phyloP scores from a whole-genome alignment of 2,113 vertebrate genomes.

The Cettia cetti region DNA sequence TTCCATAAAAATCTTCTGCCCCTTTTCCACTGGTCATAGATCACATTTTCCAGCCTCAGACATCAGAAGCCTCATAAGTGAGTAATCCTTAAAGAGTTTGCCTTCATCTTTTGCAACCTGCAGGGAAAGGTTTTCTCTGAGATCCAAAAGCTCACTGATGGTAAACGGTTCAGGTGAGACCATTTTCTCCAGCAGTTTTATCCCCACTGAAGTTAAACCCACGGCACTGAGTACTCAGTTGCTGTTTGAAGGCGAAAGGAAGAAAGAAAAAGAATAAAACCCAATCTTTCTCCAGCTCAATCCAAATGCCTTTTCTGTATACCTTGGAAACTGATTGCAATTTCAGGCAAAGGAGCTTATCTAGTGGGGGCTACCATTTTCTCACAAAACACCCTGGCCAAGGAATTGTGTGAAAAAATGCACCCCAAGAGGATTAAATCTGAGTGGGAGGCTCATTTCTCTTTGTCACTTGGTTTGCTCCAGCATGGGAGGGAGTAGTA shows the following conservation, averaged over 20 bases:
- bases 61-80: slow-evolving; percentile 46
- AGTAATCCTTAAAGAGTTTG: slow-evolving; percentile 51
- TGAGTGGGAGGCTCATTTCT: neutral
- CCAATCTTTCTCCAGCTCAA: slow-evolving; percentile 3
- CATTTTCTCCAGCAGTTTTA: slow-evolving; percentile 57
- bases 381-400: neutral
- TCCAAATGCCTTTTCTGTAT: neutral
- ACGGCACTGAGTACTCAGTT: slow-evolving; percentile 6
- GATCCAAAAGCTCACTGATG: slow-evolving; percentile 52
- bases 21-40: slow-evolving; percentile 43
- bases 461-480: neutral
- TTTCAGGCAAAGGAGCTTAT: slow-evolving; percentile 18
- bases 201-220: slow-evolving; percentile 44
- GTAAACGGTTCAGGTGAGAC: slow-evolving; percentile 44
- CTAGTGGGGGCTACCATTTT: neutral
- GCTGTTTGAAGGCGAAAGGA: slow-evolving; percentile 38
- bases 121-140: slow-evolving; percentile 57
- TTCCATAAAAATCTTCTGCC: slow-evolving; percentile 40
- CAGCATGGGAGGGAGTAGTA: neutral
- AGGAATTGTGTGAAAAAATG: neutral
- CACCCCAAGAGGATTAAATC: neutral
- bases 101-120: slow-evolving; percentile 59
- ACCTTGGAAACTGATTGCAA: neutral
- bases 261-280: neutral
- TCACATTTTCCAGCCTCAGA: slow-evolving; percentile 49